phyloP scores from a whole-genome alignment of 1,140 invertebrate genomes.

The Ips nitidus region DNA sequence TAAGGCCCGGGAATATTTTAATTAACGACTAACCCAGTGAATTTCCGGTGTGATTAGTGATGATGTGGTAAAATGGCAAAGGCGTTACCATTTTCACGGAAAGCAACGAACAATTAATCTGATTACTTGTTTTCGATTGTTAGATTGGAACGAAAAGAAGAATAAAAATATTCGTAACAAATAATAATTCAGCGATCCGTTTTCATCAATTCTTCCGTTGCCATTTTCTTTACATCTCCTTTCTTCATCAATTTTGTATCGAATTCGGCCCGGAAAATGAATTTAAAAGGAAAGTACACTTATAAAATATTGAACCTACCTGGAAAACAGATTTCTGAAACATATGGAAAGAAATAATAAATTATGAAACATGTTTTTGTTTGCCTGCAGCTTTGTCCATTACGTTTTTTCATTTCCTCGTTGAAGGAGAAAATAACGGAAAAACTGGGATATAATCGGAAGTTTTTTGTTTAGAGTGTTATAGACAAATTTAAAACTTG shows the following conservation, averaged over 20 bases:
- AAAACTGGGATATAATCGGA: too few species aligned
- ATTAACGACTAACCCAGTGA: slow-evolving; percentile 3
- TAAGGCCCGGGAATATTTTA: slow-evolving; percentile 15
- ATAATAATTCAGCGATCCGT: slow-evolving; percentile 24
- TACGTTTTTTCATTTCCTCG: too few species aligned
- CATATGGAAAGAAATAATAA: too few species aligned
- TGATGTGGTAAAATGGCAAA: background rate
- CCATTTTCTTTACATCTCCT: slow-evolving; percentile 5
- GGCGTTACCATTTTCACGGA: background rate
- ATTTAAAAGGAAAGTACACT: too few species aligned
- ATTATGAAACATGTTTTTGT: too few species aligned
- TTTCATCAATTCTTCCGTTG: slow-evolving; percentile 21
- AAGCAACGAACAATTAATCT: slow-evolving; percentile 18
- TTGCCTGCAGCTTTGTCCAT: too few species aligned
- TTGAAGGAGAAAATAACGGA: too few species aligned
- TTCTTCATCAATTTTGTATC: slow-evolving; percentile 4
- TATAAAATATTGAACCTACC: too few species aligned
- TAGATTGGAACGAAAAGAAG: slow-evolving; percentile 13
- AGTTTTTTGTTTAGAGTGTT: too few species aligned
- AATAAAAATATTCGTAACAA: slow-evolving; percentile 33
- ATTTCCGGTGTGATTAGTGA: background rate
- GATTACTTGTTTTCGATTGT: slow-evolving; percentile 30
- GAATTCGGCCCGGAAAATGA: background rate
- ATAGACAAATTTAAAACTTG: too few species aligned
- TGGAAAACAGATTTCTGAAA: too few species aligned